Percentiles rank a stretch among this genome's conserved stretches.
Evolutionary conservation across 37 sponge, comb jelly and placozoan genomes (phyloP).

Genomic region (Beroe ovata): DNA sequence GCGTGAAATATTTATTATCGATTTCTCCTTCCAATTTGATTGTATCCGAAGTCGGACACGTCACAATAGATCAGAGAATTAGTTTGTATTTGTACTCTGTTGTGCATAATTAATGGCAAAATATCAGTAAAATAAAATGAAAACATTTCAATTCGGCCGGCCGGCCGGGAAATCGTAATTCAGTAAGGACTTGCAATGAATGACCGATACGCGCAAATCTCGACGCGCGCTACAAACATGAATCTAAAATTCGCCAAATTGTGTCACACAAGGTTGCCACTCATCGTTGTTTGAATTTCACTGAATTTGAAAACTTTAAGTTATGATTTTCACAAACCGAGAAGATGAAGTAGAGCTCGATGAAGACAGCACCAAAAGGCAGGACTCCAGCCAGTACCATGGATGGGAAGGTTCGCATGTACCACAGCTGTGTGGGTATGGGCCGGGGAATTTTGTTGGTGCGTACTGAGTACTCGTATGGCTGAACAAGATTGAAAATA

Average conservation of each 20-base stretch:
- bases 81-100: no score
- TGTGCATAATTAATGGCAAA: no score
- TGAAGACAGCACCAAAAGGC: conserved; percentile 96
- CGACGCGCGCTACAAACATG: neutral
- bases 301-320: no score
- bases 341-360: conserved; percentile 96
- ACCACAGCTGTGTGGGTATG: conserved; percentile 91
- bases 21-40: no score
- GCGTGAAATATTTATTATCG: no score
- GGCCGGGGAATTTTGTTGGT: conserved; percentile 98
- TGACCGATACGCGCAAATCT: neutral
- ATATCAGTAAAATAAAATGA: no score
- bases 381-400: conserved; percentile 89
- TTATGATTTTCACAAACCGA: conserved; percentile 85
- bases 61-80: no score
- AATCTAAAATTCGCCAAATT: neutral
- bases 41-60: no score
- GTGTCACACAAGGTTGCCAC: neutral
- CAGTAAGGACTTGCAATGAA: neutral
- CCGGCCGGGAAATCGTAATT: no score
- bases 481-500: no score
- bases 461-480: conserved; percentile 95
- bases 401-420: conserved; percentile 70
- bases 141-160: no score
- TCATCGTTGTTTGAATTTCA: no score